These are phyloP conservation scores for Danio albolineatus DNA, from an alignment of 2,797 vertebrate species.

Conservation along the genomic window DNA sequence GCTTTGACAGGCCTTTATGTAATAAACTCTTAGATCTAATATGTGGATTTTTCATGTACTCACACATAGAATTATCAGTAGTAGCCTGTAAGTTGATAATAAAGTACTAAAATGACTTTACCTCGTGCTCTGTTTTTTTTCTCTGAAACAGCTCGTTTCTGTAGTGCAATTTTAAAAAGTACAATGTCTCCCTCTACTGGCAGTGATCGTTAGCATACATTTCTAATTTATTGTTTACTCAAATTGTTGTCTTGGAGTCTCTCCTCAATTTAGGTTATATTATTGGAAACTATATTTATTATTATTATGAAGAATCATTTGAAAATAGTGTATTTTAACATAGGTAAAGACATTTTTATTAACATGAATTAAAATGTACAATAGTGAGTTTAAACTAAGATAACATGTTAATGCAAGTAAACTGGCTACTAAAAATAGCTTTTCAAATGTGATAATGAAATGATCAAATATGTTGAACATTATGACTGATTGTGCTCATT, in stretches of 20 bases:
- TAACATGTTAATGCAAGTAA: no score
- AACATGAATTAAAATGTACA: no score
- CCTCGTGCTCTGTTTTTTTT: neutral
- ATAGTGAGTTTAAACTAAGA: no score
- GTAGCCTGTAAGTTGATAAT: constrained; percentile 71
- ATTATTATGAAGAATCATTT: neutral
- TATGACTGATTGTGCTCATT: no score
- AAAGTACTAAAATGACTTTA: constrained; percentile 78
- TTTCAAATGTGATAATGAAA: no score
- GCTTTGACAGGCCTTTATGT: constrained; percentile 49
- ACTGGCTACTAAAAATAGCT: no score
- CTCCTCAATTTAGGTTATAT: neutral
- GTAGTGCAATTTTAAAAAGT: neutral
- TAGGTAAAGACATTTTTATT: no score
- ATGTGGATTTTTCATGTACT: constrained; percentile 79
- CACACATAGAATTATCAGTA: constrained; percentile 89
- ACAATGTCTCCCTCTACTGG: constrained; percentile 61
- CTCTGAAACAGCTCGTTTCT: neutral
- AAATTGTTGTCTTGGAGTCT: neutral
- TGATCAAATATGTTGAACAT: no score
- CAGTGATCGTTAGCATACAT: constrained; percentile 1
- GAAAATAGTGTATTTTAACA: neutral
- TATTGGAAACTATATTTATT: neutral
- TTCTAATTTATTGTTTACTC: constrained; percentile 15
- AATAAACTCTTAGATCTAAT: constrained; percentile 71